Base-by-base conservation (phyloP, 1,140 invertebrate species). In the Phymorhynchus buccinoides region DNA sequence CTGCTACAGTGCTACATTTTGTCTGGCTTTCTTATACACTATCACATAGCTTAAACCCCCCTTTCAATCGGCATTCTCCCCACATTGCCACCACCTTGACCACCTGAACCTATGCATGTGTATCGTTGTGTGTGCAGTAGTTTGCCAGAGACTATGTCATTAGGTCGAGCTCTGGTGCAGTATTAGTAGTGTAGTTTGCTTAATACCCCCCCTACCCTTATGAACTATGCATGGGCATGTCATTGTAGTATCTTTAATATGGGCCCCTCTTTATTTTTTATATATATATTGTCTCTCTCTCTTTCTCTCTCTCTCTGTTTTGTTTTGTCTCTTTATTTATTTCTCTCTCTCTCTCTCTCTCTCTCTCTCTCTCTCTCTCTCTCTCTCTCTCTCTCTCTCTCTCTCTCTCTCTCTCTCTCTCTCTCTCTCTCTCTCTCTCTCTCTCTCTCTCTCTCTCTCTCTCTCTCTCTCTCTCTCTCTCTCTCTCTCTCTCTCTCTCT, bases 401-500 rank as follows among this genome's bases (percentile, higher is more conserved):
- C 27, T 27, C 27, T 66, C 62, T 66, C 62, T 27, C 62, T 27
- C 68, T 66, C 30, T 52, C 56, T 62, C 56, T 62, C 56, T 62
- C 56, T 22, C 22, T 62, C 56, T 22, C 0, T 62, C 12, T 22
- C 56, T 62, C 0, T 62, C 18, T 9, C 6, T 48, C 56, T 16
- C n/a, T 62, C n/a, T 12, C 4, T 66, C 22, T 66, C 9, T 27
- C n/a, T 66, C 4, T 66, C n/a, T 66, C 16, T 66, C 62, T 77
- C 7, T 77, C 75, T 77, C 16, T 41, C 75, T 41, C 7, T 42
- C 75, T 39, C 7, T 78, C n/a, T 48, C 39, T 78, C 75, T 48
- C 7, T 48, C 39, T 78, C 39, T 78, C 77, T 78, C 75, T 78
- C 75, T 78, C 39, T 78, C 75, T 78, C 75, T 48, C 75, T 48